These are phyloP conservation scores for Tympanuchus pallidicinctus DNA, from an alignment of 2,113 vertebrate species.

Conservation along the genomic window DNA sequence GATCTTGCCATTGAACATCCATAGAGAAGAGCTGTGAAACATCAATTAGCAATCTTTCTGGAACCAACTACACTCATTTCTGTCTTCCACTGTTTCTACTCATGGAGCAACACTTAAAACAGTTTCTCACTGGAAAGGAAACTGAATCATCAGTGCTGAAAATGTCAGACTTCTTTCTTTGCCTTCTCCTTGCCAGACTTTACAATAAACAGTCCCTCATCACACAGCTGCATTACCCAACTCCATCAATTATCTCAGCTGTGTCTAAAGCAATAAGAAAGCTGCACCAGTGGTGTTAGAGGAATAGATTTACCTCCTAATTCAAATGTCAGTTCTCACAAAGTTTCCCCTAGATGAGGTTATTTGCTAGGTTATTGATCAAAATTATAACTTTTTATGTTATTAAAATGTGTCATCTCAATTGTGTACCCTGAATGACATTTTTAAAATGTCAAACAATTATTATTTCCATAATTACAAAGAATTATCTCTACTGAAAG, in stretches of 20 bases:
- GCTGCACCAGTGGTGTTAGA: background rate
- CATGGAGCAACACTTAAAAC: background rate
- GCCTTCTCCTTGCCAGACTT: background rate
- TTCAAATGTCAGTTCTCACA: background rate
- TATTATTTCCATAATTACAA: background rate
- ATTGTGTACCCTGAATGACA: background rate
- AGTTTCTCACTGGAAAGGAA: background rate
- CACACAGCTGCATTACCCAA: background rate
- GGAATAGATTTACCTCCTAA: background rate
- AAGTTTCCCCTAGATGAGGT: background rate
- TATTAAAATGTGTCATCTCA: background rate
- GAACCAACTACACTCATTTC: background rate
- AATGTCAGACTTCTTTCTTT: background rate
- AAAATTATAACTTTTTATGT: background rate
- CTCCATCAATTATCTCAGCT: background rate
- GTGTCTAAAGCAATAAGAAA: background rate
- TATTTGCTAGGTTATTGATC: background rate
- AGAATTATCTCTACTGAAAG: background rate
- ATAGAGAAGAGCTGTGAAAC: background rate
- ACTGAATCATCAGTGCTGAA: background rate
- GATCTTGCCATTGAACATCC: background rate
- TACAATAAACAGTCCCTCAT: background rate
- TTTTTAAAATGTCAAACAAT: background rate
- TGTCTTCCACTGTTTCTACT: background rate
- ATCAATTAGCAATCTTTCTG: background rate